Percentiles rank a stretch among this genome's conserved stretches.
These are phyloP conservation scores for Nasonia longicornis DNA, from an alignment of 1,140 invertebrate species.

Conservation along the genomic window DNA sequence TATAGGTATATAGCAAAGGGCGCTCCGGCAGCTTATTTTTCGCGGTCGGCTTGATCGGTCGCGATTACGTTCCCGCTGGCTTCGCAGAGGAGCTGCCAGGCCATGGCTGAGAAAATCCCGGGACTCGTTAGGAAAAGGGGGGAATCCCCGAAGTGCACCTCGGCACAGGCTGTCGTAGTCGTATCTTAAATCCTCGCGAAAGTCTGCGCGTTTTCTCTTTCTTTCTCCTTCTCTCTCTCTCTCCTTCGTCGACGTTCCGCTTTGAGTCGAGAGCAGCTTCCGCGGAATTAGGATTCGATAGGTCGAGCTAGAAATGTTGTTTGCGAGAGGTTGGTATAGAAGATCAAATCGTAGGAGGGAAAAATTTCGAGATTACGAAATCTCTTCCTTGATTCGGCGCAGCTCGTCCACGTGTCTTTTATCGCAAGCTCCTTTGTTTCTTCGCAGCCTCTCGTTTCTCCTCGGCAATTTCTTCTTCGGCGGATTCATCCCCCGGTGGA, in stretches of 20 bases:
- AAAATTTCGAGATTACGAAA: no score
- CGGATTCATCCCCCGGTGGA: background rate
- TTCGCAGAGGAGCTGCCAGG: slow-evolving; percentile 26
- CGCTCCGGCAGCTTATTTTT: slow-evolving; percentile 18
- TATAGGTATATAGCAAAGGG: background rate
- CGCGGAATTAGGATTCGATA: slow-evolving; percentile 53
- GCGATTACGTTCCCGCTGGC: slow-evolving; percentile 49
- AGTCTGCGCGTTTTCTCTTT: background rate
- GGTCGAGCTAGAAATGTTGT: slow-evolving; percentile 5
- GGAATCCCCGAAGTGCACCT: slow-evolving; percentile 55
- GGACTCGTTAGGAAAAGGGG: slow-evolving; percentile 39
- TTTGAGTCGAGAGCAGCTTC: slow-evolving; percentile 17
- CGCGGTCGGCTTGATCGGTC: slow-evolving; percentile 12
- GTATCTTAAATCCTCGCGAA: slow-evolving; percentile 52
- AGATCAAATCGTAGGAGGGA: no score
- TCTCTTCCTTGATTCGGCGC: slow-evolving; percentile 1
- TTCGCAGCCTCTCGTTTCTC: no score
- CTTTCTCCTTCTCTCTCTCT: background rate
- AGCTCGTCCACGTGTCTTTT: background rate
- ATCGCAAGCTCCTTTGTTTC: background rate
- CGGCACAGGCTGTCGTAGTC: slow-evolving; percentile 21
- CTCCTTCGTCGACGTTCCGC: background rate
- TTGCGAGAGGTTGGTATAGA: no score
- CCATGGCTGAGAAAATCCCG: slow-evolving; percentile 25
- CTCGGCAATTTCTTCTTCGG: background rate